phyloP scores from a whole-genome alignment of 2,113 vertebrate species.

The Poicephalus meyeri region DNA sequence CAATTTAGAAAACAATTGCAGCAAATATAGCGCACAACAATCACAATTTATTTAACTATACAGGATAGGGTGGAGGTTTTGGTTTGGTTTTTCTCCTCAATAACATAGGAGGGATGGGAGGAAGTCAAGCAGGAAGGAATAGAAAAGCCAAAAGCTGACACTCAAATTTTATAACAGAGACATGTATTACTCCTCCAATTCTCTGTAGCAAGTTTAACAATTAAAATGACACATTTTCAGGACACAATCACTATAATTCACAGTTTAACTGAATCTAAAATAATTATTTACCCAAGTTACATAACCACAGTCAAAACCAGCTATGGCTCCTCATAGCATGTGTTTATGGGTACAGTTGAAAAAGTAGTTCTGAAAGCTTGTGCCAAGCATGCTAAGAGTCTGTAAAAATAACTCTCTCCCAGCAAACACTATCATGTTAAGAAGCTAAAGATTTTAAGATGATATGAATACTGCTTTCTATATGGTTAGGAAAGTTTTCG shows the following conservation, averaged over 20 bases:
- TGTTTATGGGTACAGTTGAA: neutral
- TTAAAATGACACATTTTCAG: neutral
- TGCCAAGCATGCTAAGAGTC: neutral
- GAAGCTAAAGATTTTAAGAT: constrained; percentile 15
- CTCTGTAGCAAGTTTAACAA: neutral
- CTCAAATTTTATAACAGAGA: neutral
- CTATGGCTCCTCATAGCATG: neutral
- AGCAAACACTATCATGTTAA: neutral
- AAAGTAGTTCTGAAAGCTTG: neutral
- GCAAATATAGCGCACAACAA: neutral
- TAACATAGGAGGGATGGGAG: neutral
- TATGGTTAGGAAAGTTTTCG: neutral
- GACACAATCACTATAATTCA: neutral
- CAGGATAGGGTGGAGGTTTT: neutral
- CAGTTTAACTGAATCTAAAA: neutral
- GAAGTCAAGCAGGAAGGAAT: neutral
- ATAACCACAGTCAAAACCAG: neutral
- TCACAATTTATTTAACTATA: neutral
- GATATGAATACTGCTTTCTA: neutral
- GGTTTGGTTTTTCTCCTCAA: rapidly evolving
- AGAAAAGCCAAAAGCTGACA: neutral
- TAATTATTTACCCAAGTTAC: neutral
- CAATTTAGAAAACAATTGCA: neutral
- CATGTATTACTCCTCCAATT: neutral
- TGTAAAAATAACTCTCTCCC: constrained; percentile 19